Evolutionary conservation across 2,797 vertebrate species (phyloP), one percentile per base, ranked within the genome.

Genomic region (Acrossocheilus wenchowensis): DNA sequence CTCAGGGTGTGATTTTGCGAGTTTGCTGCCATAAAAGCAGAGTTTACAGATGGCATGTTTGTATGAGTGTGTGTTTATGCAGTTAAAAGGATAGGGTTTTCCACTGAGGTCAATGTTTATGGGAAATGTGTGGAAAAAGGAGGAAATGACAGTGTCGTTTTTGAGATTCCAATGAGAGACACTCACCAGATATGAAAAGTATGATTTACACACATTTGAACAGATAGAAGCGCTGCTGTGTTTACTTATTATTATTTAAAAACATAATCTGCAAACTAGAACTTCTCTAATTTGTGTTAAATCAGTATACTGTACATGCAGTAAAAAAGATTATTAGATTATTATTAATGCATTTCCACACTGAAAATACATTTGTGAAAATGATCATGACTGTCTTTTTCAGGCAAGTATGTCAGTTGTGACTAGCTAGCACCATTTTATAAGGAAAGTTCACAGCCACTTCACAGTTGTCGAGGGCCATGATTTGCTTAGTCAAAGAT

Each of bases 101-200:
- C 62, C 62, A 14, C 6, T 84, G 36, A 69, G 83, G 74, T 84
- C 73, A 84, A 19, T 43, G 74, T 69, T 84, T 84, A 43, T 43
- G 15, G 45, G 45, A 78, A 84, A 78, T 68, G 73, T 68, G 39
- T 30, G 69, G 23, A 26, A 62, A 77, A 68, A 15, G 23, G 23
- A 68, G 45, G 78, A 78, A 69, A 78, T 69, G 6, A 54, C 45
- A 6, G 30, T 66, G 30, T 19, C 19, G 19, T 77, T 77, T 41
- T 43, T 54, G 1, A 68, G 9, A 68, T 66, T 84, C 30, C 30
- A 66, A 5, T 26, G 43, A 66, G 41, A 66, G 14, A 52, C 45
- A 52, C 41, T 48, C 8, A 36, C 11, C 30, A 74, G 52, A 73
- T 45, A 26, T 26, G 26, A 73, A 60, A 83, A 45, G 39, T 19